Evolutionary conservation across 1,140 invertebrate species (phyloP).

Genomic region (Cyphomyrmex costatus): DNA sequence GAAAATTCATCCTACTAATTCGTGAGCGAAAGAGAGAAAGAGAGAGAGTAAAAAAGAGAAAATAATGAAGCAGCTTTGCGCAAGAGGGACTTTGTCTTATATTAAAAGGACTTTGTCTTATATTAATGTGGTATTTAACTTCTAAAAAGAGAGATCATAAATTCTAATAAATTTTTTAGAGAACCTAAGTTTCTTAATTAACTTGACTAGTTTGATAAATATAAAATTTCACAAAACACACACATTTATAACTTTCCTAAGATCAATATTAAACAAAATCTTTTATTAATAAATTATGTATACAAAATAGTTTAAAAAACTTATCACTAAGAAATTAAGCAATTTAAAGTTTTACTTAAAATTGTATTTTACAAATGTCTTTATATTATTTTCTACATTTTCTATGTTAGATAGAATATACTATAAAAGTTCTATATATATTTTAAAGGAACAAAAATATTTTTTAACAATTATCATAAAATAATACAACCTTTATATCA

Average conservation of each 20-base stretch:
- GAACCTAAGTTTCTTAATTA: slow-evolving; percentile 5
- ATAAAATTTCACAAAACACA: background rate
- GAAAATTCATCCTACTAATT: slow-evolving; percentile 41
- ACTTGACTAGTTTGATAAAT: background rate
- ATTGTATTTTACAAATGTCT: background rate
- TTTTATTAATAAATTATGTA: background rate
- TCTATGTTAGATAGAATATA: background rate
- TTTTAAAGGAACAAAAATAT: background rate
- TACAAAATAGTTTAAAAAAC: background rate
- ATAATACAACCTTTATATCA: background rate
- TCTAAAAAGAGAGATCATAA: slow-evolving; percentile 32
- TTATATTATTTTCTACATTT: background rate
- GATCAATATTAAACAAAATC: background rate
- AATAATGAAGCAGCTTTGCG: slow-evolving; percentile 38
- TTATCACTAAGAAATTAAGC: background rate
- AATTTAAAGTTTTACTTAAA: background rate
- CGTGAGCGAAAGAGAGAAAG: background rate
- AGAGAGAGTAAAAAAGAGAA: background rate
- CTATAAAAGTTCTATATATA: background rate
- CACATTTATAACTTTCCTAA: background rate
- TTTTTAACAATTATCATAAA: background rate
- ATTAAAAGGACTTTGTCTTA: slow-evolving; percentile 43
- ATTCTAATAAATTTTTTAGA: slow-evolving; percentile 34
- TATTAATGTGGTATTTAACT: slow-evolving; percentile 32
- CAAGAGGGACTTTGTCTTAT: slow-evolving; percentile 35